These are phyloP conservation scores for Pangasius djambal DNA, from an alignment of 2,797 vertebrate species.

Conservation along the genomic window DNA sequence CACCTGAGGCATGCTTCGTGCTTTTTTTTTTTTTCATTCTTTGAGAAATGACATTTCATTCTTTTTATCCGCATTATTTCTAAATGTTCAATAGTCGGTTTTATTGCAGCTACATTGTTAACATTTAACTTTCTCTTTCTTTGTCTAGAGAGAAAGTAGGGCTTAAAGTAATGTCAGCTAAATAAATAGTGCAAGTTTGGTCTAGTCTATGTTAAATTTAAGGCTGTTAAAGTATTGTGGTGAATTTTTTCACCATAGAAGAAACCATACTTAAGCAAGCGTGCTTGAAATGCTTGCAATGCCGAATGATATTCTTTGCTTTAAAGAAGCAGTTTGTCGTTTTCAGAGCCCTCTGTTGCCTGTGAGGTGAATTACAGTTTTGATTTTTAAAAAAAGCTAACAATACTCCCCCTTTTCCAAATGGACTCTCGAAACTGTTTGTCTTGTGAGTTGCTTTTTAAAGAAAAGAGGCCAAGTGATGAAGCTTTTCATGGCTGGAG, in stretches of 20 bases:
- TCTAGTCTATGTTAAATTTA: neutral
- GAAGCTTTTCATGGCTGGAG: neutral
- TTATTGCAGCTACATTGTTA: neutral
- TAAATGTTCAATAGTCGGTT: neutral
- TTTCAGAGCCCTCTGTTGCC: neutral
- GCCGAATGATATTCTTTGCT: neutral
- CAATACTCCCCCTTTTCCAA: neutral
- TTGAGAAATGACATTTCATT: neutral
- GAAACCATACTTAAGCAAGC: neutral
- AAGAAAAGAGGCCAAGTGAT: neutral
- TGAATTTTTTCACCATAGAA: neutral
- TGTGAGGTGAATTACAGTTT: conserved; percentile 3
- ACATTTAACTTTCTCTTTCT: neutral
- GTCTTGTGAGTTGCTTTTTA: neutral
- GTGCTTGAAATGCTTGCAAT: neutral
- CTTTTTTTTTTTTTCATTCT: neutral
- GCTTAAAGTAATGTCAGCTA: neutral
- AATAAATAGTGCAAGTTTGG: neutral
- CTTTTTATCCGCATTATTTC: neutral
- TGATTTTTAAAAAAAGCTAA: neutral
- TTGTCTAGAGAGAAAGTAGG: neutral
- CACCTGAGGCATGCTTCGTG: neutral
- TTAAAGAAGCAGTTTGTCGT: neutral
- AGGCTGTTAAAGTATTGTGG: neutral
- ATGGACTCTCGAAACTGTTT: neutral